A percentile compares a stretch with the other conserved stretches of the same genome.
These are phyloP conservation scores for Parapristionchus giblindavisi DNA, from an alignment of 2,888 invertebrate genomes.

Conservation along the genomic window DNA sequence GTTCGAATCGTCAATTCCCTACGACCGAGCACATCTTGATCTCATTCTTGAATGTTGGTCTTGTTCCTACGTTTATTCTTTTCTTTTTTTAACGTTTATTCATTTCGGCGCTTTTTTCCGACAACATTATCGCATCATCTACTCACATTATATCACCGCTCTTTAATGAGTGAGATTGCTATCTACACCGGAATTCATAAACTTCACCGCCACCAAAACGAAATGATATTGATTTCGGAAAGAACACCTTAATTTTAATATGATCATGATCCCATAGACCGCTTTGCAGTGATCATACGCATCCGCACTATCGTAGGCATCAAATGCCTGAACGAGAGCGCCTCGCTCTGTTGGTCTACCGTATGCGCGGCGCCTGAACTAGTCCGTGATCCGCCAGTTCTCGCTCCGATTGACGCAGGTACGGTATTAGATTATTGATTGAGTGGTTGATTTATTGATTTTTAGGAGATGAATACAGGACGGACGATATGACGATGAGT, in stretches of 20 bases:
- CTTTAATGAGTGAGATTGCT: neutral
- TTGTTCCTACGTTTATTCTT: neutral
- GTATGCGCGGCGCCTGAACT: constrained; percentile 25
- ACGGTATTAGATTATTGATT: neutral
- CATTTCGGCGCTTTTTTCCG: neutral
- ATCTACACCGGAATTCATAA: no score
- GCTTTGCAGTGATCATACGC: constrained; percentile 28
- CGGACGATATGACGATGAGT: constrained; percentile 6
- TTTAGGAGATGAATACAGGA: neutral
- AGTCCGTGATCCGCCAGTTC: constrained; percentile 31
- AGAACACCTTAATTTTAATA: no score
- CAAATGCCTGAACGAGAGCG: constrained; percentile 41
- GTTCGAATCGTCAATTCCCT: constrained; percentile 1
- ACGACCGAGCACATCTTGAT: constrained; percentile 1
- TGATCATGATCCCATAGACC: neutral
- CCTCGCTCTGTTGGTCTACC: constrained; percentile 35
- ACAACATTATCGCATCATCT: neutral
- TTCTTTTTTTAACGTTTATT: neutral
- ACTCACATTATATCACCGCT: neutral
- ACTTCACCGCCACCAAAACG: neutral
- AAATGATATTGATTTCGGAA: no score
- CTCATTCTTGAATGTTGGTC: constrained; percentile 32
- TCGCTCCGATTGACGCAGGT: neutral
- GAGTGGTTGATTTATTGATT: neutral
- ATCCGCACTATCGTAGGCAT: constrained; percentile 40